phyloP scores from a whole-genome alignment of 2,888 invertebrate genomes.

The Dryomyza anilis region DNA sequence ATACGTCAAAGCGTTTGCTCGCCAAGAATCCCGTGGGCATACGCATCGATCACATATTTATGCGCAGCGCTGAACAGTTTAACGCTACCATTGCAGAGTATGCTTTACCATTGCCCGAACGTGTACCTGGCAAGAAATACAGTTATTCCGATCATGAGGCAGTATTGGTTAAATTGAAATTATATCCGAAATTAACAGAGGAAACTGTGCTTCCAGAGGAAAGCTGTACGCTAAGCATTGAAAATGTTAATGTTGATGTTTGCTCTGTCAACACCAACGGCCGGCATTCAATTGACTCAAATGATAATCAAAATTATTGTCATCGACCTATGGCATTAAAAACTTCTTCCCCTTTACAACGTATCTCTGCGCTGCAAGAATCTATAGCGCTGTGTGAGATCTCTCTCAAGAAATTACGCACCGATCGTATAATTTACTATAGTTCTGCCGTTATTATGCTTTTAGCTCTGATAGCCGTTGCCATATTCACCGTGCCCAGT shows the following conservation, averaged over 20 bases:
- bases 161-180: constrained; percentile 66
- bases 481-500: constrained; percentile 52
- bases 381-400: constrained; percentile 54
- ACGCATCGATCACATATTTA: constrained; percentile 92
- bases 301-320: too few relatives aligned
- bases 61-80: constrained; percentile 47
- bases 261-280: too few relatives aligned
- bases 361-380: constrained; percentile 52
- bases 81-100: constrained; percentile 65
- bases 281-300: too few relatives aligned
- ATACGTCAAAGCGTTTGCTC: constrained; percentile 67
- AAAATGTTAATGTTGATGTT: too few relatives aligned
- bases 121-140: constrained; percentile 73
- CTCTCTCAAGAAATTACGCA: constrained; percentile 52
- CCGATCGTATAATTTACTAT: constrained; percentile 56
- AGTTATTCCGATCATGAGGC: constrained; percentile 94
- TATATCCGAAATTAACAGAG: constrained; percentile 24
- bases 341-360: constrained; percentile 36
- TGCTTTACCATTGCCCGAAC: constrained; percentile 73
- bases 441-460: constrained; percentile 50
- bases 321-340: too few relatives aligned
- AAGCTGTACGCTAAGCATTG: background rate
- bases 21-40: constrained; percentile 72
- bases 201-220: background rate
- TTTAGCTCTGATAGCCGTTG: constrained; percentile 49